Conservation (phyloP, 2,797 vertebrate species). For the Gephyroberyx darwinii region DNA sequence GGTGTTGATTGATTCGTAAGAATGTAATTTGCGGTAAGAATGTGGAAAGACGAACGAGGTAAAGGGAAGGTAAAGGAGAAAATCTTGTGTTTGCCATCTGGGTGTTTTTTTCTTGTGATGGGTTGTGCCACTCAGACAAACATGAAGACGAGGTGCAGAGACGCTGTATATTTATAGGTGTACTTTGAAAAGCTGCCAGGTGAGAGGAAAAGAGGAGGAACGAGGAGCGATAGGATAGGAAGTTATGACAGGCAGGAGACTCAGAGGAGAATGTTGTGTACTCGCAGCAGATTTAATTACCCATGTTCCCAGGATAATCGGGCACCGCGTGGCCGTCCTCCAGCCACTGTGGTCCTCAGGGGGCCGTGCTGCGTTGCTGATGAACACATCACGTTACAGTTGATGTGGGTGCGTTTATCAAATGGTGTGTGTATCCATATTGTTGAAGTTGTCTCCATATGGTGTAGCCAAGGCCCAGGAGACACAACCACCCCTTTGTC, state of each 20-base stretch:
- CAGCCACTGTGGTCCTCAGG: conserved; percentile 43
- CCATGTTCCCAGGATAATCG: conserved; percentile 69
- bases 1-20: conserved; percentile 72
- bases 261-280: conserved; percentile 52
- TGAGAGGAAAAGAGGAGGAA: conserved; percentile 37
- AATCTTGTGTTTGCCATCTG: conserved; percentile 32
- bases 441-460: conserved; percentile 10
- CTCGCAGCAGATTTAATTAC: conserved; percentile 74
- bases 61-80: conserved; percentile 27
- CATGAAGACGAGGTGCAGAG: conserved; percentile 66
- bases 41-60: conserved; percentile 19
- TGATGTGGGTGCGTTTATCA: conserved; percentile 52
- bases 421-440: conserved; percentile 25
- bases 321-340: conserved; percentile 55
- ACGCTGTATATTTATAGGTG: conserved; percentile 71
- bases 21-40: conserved; percentile 60
- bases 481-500: background rate
- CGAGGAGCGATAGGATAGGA: conserved; percentile 38
- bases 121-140: conserved; percentile 63
- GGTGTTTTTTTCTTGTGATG: conserved; percentile 34
- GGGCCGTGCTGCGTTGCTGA: conserved; percentile 45
- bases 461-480: conserved; percentile 1
- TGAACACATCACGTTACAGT: conserved; percentile 54
- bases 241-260: conserved; percentile 53
- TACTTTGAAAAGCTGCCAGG: conserved; percentile 67